Conservation (phyloP, 23 tunicate species). For the Corella eumyota region DNA sequence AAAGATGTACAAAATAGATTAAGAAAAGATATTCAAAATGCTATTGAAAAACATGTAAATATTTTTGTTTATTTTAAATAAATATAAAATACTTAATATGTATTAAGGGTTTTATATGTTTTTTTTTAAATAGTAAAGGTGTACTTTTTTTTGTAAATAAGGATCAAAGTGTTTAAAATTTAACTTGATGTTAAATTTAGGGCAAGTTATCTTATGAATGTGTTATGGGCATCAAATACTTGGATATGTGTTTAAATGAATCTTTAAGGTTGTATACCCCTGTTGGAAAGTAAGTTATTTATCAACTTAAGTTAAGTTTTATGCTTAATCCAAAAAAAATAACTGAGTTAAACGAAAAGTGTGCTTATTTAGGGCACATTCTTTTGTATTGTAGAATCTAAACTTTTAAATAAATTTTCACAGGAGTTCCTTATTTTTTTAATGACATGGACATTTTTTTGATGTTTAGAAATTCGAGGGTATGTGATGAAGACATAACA, state of each 20-base stretch:
- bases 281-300: slow-evolving; percentile 19
- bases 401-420: no score
- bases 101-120: background rate
- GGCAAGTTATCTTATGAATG: slow-evolving; percentile 40
- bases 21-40: slow-evolving; percentile 41
- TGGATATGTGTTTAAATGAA: slow-evolving; percentile 69
- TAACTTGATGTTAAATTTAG: no score
- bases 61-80: background rate
- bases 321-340: background rate
- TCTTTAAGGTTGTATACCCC: slow-evolving; percentile 43
- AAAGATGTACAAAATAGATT: slow-evolving; percentile 51
- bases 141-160: no score
- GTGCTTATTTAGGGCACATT: no score
- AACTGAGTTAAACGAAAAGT: no score
- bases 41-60: slow-evolving; percentile 36
- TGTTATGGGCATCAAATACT: slow-evolving; percentile 37
- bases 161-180: no score
- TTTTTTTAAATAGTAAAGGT: no score
- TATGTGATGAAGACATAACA: slow-evolving; percentile 32
- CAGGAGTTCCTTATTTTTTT: no score
- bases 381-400: no score
- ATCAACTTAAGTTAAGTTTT: background rate
- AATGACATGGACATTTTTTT: no score
- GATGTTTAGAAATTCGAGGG: slow-evolving; percentile 43
- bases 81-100: background rate